A percentile compares a stretch with the other conserved stretches of the same genome.
phyloP scores from a whole-genome alignment of 2,113 vertebrate genomes.

The Lophura nycthemera region DNA sequence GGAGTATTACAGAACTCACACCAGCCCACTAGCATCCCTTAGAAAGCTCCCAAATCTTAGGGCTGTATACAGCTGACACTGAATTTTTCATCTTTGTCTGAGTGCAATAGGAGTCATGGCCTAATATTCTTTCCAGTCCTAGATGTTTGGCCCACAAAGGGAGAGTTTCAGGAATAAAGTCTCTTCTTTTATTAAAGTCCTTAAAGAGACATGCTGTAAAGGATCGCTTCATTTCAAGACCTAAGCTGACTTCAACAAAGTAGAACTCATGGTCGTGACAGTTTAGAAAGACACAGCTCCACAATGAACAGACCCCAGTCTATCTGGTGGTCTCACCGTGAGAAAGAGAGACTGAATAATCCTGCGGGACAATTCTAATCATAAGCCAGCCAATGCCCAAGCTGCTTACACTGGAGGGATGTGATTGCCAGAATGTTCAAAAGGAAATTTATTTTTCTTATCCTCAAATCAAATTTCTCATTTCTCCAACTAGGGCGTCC shows the following conservation, averaged over 20 bases:
- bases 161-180: not conserved
- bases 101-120: not conserved
- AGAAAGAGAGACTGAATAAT: not conserved
- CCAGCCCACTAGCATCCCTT: not conserved
- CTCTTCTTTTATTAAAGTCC: not conserved
- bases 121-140: not conserved
- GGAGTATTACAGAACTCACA: not conserved
- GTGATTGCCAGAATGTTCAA: not conserved
- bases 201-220: rapidly evolving
- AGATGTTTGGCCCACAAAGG: not conserved
- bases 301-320: not conserved
- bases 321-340: not conserved
- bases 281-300: not conserved
- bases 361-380: not conserved
- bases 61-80: not conserved
- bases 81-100: not conserved
- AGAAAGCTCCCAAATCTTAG: not conserved
- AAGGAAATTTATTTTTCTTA: not conserved
- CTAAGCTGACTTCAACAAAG: not conserved
- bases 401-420: not conserved
- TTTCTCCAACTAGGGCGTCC: not conserved
- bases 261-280: not conserved
- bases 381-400: not conserved
- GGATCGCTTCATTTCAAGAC: not conserved
- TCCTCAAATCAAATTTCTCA: not conserved